These are phyloP conservation scores for Helogale parvula DNA, from an alignment of 2,113 vertebrate species.

Conservation along the genomic window DNA sequence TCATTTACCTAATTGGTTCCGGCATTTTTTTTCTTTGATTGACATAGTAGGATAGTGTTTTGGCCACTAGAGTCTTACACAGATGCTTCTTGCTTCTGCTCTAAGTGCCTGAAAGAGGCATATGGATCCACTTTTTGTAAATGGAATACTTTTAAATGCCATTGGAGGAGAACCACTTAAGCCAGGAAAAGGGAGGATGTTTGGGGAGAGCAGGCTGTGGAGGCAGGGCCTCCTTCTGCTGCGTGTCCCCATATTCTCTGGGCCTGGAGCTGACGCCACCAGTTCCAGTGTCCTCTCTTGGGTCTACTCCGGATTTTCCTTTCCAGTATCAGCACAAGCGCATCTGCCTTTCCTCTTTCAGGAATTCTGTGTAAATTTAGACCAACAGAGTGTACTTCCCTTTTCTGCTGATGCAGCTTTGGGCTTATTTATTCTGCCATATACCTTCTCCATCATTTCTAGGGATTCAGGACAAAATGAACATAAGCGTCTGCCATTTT, in stretches of 20 bases:
- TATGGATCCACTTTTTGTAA: background rate
- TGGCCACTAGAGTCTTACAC: background rate
- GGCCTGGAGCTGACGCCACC: background rate
- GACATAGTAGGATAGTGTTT: conserved; percentile 18
- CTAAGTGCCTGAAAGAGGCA: background rate
- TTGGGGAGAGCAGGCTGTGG: background rate
- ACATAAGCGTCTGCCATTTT: background rate
- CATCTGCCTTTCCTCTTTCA: background rate
- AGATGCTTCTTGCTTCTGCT: background rate
- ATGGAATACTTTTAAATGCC: conserved; percentile 17
- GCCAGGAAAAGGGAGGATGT: background rate
- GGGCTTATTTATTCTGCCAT: background rate
- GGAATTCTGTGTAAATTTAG: background rate
- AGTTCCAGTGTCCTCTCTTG: background rate
- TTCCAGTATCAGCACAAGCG: background rate
- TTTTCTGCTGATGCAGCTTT: background rate
- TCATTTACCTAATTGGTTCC: conserved; percentile 29
- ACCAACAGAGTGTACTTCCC: background rate
- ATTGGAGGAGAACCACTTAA: background rate
- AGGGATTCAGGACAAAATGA: conserved; percentile 7
- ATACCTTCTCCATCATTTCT: conserved; percentile 23
- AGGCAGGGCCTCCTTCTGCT: background rate
- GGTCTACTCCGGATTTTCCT: background rate
- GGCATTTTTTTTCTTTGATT: conserved; percentile 44
- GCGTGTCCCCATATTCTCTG: background rate